phyloP scores from a whole-genome alignment of 2,113 vertebrate species.

The Ameiurus melas region DNA sequence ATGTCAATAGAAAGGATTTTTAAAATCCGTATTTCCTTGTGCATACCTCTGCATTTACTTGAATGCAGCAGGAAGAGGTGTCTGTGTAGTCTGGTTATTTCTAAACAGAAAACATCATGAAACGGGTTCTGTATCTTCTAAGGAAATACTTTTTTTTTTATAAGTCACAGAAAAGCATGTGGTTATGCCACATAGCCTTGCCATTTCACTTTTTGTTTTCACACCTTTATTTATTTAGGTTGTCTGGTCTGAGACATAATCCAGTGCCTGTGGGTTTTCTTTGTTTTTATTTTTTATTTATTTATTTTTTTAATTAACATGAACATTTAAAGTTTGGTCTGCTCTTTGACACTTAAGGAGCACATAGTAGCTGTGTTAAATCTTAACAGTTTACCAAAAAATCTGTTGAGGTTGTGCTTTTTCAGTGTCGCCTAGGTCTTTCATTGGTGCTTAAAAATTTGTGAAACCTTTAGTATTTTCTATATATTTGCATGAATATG shows the following conservation, averaged over 20 bases:
- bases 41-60: background rate
- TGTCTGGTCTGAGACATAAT: background rate
- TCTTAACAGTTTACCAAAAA: background rate
- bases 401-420: background rate
- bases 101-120: background rate
- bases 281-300: background rate
- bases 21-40: background rate
- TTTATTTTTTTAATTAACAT: too few relatives aligned
- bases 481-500: too few relatives aligned
- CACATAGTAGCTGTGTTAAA: background rate
- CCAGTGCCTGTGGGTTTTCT: too few relatives aligned
- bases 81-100: background rate
- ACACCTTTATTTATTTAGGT: background rate
- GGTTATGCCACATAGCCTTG: background rate
- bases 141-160: background rate
- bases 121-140: background rate
- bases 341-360: background rate
- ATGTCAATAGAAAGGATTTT: background rate
- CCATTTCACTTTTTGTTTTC: background rate
- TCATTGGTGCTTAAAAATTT: too few relatives aligned
- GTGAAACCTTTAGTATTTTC: too few relatives aligned
- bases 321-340: background rate
- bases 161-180: background rate
- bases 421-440: background rate
- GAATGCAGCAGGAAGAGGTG: background rate